These are phyloP conservation scores for Drosophila kokeensis DNA, from an alignment of 2,888 invertebrate species.

Conservation along the genomic window DNA sequence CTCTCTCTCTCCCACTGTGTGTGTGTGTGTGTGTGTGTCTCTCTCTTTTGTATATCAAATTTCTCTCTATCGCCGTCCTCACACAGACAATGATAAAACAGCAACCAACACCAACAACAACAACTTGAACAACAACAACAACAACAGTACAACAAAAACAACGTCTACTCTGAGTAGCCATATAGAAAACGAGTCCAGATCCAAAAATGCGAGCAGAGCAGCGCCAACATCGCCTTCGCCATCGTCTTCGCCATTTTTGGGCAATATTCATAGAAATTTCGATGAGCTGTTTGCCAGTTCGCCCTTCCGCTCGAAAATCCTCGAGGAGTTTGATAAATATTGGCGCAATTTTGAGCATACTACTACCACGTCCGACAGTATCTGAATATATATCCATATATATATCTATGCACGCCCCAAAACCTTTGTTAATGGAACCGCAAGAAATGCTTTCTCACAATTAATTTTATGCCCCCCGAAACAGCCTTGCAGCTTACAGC, in stretches of 20 bases:
- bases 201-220: conserved; percentile 33
- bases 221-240: conserved; percentile 22
- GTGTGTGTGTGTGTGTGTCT: conserved; percentile 33
- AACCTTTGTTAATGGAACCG: conserved; percentile 62
- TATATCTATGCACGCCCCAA: conserved; percentile 25
- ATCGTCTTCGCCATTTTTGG: conserved; percentile 46
- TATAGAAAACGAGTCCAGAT: conserved; percentile 36
- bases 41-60: conserved; percentile 56
- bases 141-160: conserved; percentile 31
- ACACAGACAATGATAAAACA: conserved; percentile 64
- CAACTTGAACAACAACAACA: conserved; percentile 17
- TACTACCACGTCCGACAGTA: conserved; percentile 48
- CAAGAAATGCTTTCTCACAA: conserved; percentile 50
- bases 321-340: conserved; percentile 81
- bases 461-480: conserved; percentile 13
- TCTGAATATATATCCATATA: conserved; percentile 26
- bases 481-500: conserved; percentile 41
- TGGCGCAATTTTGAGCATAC: conserved; percentile 79
- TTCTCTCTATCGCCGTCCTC: conserved; percentile 54
- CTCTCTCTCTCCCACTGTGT: conserved; percentile 37
- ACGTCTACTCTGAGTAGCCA: conserved; percentile 42
- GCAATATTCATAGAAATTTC: conserved; percentile 67
- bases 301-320: conserved; percentile 77
- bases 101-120: conserved; percentile 30
- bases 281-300: conserved; percentile 80